Conservation (phyloP, 2,888 invertebrate genomes). For the Patella depressa region DNA sequence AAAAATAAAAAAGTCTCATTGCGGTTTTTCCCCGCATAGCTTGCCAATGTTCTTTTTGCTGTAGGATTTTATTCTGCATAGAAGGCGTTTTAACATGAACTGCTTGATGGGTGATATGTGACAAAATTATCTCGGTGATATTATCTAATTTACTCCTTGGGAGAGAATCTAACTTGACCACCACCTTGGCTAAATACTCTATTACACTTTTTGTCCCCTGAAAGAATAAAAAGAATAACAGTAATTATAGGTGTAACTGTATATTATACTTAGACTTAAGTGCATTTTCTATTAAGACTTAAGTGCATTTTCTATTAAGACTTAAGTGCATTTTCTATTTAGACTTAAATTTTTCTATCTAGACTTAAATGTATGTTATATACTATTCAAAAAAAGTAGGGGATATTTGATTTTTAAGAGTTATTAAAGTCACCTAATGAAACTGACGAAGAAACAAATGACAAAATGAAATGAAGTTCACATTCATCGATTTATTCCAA, state of each 20-base stretch:
- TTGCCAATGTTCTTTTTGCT: conserved; percentile 6
- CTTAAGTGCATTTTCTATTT: neutral
- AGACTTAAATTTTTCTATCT: too few species aligned
- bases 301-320: too few species aligned
- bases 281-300: too few species aligned
- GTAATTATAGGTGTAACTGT: neutral
- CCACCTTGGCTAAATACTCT: conserved; percentile 82
- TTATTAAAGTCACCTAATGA: too few species aligned
- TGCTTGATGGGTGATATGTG: conserved; percentile 79
- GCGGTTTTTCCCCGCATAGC: neutral
- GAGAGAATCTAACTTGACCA: conserved; percentile 79
- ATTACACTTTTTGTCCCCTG: conserved; percentile 80
- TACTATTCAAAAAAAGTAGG: too few species aligned
- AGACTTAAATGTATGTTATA: too few species aligned
- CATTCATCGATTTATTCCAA: too few species aligned
- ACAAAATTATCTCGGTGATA: conserved; percentile 78
- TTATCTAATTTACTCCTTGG: conserved; percentile 76
- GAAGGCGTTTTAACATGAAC: conserved; percentile 25
- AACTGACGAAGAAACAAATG: too few species aligned
- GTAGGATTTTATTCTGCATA: neutral
- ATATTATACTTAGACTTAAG: too few species aligned
- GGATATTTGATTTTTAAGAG: too few species aligned
- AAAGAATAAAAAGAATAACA: conserved; percentile 47
- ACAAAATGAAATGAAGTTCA: too few species aligned
- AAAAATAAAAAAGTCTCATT: conserved; percentile 5